Percentiles rank a stretch among this genome's conserved stretches.
Evolutionary conservation across 2,113 vertebrate genomes (phyloP).

Genomic region (Chauna torquata): DNA sequence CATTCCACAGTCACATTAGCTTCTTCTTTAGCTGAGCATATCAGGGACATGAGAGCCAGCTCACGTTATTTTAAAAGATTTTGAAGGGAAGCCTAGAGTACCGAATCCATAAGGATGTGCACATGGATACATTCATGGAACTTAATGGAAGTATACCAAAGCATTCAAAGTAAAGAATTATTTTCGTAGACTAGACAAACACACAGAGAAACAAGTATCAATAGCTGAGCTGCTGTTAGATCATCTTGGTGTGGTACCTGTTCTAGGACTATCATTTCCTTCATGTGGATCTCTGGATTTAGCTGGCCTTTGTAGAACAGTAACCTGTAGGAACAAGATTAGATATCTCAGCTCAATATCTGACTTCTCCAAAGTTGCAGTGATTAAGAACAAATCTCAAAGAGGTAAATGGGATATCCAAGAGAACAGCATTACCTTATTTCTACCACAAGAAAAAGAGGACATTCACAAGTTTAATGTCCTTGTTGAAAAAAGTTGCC

Average conservation of each 20-base stretch:
- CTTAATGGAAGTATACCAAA: not conserved
- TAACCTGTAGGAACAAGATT: slow-evolving; percentile 80
- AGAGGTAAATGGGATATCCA: not conserved
- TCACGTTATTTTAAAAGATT: not conserved
- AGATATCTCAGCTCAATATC: not conserved
- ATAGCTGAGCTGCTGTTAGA: not conserved
- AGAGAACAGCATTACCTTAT: not conserved
- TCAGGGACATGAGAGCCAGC: not conserved
- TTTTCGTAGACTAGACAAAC: not conserved
- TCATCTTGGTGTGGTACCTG: slow-evolving; percentile 56
- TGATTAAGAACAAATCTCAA: not conserved
- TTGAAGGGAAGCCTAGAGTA: not conserved
- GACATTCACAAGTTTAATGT: not conserved
- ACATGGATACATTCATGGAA: not conserved
- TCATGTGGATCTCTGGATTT: slow-evolving; percentile 44
- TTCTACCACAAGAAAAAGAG: not conserved
- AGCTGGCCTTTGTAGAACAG: slow-evolving; percentile 78
- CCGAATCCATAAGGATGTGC: not conserved
- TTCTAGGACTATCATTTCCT: slow-evolving; percentile 33
- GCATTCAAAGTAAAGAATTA: not conserved
- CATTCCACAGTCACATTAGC: fast-evolving
- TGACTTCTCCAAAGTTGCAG: not conserved
- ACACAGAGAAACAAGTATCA: not conserved
- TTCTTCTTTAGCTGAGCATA: not conserved
- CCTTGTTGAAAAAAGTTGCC: not conserved